phyloP scores from a whole-genome alignment of 2,888 invertebrate genomes.

The Cantharis flavilabris region DNA sequence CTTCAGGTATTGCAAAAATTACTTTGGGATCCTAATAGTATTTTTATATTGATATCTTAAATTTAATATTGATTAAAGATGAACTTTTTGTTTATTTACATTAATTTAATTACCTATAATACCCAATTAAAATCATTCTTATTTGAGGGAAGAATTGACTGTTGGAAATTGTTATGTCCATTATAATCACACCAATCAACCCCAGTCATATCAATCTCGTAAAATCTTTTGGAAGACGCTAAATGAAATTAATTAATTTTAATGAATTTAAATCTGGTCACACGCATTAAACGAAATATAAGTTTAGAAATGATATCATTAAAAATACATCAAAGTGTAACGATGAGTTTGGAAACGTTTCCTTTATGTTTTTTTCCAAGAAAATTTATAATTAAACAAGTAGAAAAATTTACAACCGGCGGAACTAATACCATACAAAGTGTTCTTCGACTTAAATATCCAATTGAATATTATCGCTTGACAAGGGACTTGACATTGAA shows the following conservation, averaged over 20 bases:
- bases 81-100: too few relatives aligned
- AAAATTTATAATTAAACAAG: neutral
- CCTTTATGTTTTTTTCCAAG: neutral
- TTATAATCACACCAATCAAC: neutral
- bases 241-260: neutral
- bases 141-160: too few relatives aligned
- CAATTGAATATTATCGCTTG: conserved; percentile 18
- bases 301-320: neutral
- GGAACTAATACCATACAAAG: conserved; percentile 13
- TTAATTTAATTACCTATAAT: too few relatives aligned
- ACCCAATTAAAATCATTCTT: too few relatives aligned
- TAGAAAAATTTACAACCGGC: conserved; percentile 2
- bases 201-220: neutral
- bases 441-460: conserved; percentile 11
- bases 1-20: neutral
- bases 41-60: too few relatives aligned
- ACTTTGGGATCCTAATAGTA: too few relatives aligned
- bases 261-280: neutral
- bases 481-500: conserved; percentile 20
- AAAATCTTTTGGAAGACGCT: neutral
- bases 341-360: neutral
- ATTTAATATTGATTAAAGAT: too few relatives aligned
- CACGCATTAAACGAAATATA: neutral
- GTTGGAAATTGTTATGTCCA: neutral
- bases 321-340: neutral